These are phyloP conservation scores for Hypotaenidia philippensis DNA, from an alignment of 2,797 vertebrate species.

Conservation along the genomic window DNA sequence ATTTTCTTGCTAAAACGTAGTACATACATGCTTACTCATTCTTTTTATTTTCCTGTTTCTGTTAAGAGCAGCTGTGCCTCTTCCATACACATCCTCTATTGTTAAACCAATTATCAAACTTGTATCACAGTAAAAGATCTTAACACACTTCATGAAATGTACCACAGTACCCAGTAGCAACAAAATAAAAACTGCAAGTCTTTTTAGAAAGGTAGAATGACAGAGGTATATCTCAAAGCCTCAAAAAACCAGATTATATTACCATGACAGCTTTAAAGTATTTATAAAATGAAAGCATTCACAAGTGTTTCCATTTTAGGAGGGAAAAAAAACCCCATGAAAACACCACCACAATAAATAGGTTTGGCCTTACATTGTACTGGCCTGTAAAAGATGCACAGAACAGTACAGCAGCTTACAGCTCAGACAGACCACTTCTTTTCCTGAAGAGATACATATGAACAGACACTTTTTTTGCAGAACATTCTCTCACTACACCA, in stretches of 20 bases:
- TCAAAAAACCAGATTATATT: not conserved
- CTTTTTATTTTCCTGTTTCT: not conserved
- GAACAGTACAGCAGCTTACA: not conserved
- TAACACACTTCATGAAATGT: not conserved
- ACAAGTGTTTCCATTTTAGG: not conserved
- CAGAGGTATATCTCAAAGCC: not conserved
- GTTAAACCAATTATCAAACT: not conserved
- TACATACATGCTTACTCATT: rapidly evolving
- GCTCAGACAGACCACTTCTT: not conserved
- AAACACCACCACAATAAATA: not conserved
- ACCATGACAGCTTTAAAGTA: not conserved
- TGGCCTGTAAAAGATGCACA: not conserved
- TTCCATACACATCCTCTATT: rapidly evolving
- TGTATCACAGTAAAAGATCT: not conserved
- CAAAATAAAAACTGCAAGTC: not conserved
- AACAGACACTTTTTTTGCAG: not conserved
- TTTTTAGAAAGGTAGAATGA: not conserved
- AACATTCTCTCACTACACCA: not conserved
- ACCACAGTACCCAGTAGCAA: not conserved
- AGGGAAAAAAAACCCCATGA: not conserved
- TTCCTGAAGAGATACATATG: not conserved
- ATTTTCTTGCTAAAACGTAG: not conserved
- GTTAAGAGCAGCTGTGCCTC: not conserved
- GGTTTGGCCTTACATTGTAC: not conserved
- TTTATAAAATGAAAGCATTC: not conserved